A percentile compares a stretch with the other conserved stretches of the same genome.
Conservation (phyloP, 2,888 invertebrate species). For the Amphipoea oculea region DNA sequence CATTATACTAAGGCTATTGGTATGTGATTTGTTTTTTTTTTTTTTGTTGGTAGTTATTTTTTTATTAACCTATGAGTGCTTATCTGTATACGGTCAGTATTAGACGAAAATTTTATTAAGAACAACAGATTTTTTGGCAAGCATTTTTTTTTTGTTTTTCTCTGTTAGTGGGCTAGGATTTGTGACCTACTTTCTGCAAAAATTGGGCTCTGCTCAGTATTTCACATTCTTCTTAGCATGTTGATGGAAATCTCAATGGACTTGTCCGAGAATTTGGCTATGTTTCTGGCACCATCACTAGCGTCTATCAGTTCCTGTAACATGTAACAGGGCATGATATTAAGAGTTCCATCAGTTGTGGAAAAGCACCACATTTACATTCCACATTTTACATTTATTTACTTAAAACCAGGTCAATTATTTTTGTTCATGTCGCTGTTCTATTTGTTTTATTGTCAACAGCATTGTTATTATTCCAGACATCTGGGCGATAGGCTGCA, state of each 20-base stretch:
- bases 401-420: background rate
- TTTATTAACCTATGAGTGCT: background rate
- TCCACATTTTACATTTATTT: background rate
- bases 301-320: background rate
- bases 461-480: conserved; percentile 89
- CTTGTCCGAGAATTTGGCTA: background rate
- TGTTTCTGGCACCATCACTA: background rate
- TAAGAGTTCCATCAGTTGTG: too few species aligned
- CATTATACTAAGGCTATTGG: conserved; percentile 99
- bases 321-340: background rate
- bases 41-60: background rate
- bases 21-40: conserved; percentile 76
- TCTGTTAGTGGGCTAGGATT: too few species aligned
- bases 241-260: background rate
- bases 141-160: background rate
- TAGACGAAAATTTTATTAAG: too few species aligned
- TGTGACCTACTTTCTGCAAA: background rate
- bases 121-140: background rate
- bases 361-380: too few species aligned
- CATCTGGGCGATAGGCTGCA: conserved; percentile 99
- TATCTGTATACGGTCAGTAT: too few species aligned
- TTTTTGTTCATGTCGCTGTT: background rate
- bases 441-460: background rate
- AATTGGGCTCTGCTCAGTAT: background rate
- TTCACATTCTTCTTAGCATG: background rate